Conservation (phyloP, 2,888 invertebrate genomes). For the Eumerus sabulonum region DNA sequence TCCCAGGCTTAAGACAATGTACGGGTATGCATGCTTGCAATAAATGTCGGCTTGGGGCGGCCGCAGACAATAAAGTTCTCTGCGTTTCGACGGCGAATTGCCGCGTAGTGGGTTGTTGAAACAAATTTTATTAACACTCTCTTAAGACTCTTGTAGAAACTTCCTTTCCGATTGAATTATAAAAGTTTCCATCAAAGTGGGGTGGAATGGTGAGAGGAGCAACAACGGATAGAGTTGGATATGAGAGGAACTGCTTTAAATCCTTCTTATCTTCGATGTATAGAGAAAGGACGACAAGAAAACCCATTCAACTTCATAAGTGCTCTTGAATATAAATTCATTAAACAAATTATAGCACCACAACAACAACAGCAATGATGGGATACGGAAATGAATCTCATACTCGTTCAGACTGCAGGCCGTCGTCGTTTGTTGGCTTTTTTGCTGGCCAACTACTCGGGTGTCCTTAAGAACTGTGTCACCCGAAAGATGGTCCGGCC, state of each 20-base stretch:
- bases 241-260: slow-evolving; percentile 49
- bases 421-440: no score
- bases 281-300: neutral
- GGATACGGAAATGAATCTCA: neutral
- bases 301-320: slow-evolving; percentile 30
- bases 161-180: slow-evolving; percentile 64
- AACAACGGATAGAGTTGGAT: no score
- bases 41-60: slow-evolving; percentile 54
- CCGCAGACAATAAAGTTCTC: slow-evolving; percentile 52
- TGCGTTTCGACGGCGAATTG: slow-evolving; percentile 16
- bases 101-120: neutral
- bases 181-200: slow-evolving; percentile 42
- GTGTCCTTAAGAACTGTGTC: slow-evolving; percentile 21
- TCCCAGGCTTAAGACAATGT: no score
- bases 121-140: slow-evolving; percentile 66
- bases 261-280: slow-evolving; percentile 23
- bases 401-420: no score
- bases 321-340: slow-evolving; percentile 50
- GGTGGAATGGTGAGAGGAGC: neutral
- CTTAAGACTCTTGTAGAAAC: slow-evolving; percentile 58
- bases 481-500: slow-evolving; percentile 53
- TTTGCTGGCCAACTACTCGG: no score
- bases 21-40: slow-evolving; percentile 17
- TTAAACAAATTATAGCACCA: slow-evolving; percentile 38
- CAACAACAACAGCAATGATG: neutral